These are phyloP conservation scores for Diloba caeruleocephala DNA, from an alignment of 2,888 invertebrate species.

Conservation along the genomic window DNA sequence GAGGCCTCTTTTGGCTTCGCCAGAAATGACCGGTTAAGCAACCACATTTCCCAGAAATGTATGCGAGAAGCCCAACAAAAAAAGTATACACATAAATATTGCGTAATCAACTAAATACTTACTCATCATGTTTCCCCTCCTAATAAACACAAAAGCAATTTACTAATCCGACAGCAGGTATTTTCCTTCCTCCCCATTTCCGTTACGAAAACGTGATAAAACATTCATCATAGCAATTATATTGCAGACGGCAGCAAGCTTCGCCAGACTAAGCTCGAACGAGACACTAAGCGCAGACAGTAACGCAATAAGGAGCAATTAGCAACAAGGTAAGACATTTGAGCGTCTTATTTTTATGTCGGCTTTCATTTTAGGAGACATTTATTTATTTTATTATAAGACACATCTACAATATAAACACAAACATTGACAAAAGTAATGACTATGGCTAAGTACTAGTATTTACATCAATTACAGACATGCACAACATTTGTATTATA, in stretches of 20 bases:
- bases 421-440: too few relatives aligned
- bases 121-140: conserved; percentile 2
- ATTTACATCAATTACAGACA: too few relatives aligned
- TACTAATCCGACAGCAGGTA: background rate
- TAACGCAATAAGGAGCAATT: conserved; percentile 26
- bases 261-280: conserved; percentile 7
- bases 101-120: background rate
- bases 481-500: too few relatives aligned
- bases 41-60: too few relatives aligned
- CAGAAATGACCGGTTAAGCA: too few relatives aligned
- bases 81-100: too few relatives aligned
- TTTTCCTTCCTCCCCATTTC: conserved; percentile 5
- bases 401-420: too few relatives aligned
- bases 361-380: background rate
- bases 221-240: conserved; percentile 32
- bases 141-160: conserved; percentile 5
- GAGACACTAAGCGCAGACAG: conserved; percentile 30
- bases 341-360: conserved; percentile 8
- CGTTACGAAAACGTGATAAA: conserved; percentile 11
- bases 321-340: conserved; percentile 32
- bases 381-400: conserved; percentile 3
- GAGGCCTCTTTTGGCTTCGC: too few relatives aligned
- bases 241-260: conserved; percentile 36
- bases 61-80: too few relatives aligned
- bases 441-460: too few relatives aligned